A percentile compares a stretch with the other conserved stretches of the same genome.
phyloP scores from a whole-genome alignment of 2,797 vertebrate species.

The Acestrorhynchus altus region DNA sequence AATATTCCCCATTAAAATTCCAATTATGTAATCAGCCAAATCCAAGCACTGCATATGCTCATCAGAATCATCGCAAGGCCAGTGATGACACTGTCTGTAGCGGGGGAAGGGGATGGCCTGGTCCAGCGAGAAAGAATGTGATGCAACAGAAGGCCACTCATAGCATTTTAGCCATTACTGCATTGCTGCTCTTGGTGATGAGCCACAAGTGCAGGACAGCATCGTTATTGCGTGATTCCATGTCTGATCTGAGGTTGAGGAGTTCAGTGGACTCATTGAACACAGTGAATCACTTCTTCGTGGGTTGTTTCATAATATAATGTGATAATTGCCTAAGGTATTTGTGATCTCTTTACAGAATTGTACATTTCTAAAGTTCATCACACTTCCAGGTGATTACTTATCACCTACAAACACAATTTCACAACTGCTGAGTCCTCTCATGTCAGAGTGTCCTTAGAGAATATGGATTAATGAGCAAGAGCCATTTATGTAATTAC shows the following conservation, averaged over 20 bases:
- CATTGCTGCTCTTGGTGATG: slow-evolving; percentile 20
- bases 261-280: not conserved
- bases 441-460: slow-evolving; percentile 39
- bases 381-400: slow-evolving; percentile 31
- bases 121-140: slow-evolving; percentile 39
- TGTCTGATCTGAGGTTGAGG: not conserved
- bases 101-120: slow-evolving; percentile 32
- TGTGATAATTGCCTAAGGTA: not conserved
- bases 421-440: slow-evolving; percentile 37
- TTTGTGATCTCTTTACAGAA: slow-evolving; percentile 3
- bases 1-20: slow-evolving; percentile 78
- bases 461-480: slow-evolving; percentile 52
- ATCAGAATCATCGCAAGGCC: slow-evolving; percentile 65
- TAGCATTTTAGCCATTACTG: slow-evolving; percentile 14
- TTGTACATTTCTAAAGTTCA: slow-evolving; percentile 3
- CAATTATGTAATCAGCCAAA: slow-evolving; percentile 82
- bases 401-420: slow-evolving; percentile 52
- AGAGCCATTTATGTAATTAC: slow-evolving; percentile 56
- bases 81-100: slow-evolving; percentile 52
- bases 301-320: not conserved
- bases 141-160: slow-evolving; percentile 57
- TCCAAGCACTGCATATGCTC: slow-evolving; percentile 74
- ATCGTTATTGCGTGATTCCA: not conserved
- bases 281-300: too few species aligned
- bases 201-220: slow-evolving; percentile 28